A percentile compares a stretch with the other conserved stretches of the same genome.
These are phyloP conservation scores for Podiceps cristatus DNA, from an alignment of 2,113 vertebrate genomes.

Conservation along the genomic window DNA sequence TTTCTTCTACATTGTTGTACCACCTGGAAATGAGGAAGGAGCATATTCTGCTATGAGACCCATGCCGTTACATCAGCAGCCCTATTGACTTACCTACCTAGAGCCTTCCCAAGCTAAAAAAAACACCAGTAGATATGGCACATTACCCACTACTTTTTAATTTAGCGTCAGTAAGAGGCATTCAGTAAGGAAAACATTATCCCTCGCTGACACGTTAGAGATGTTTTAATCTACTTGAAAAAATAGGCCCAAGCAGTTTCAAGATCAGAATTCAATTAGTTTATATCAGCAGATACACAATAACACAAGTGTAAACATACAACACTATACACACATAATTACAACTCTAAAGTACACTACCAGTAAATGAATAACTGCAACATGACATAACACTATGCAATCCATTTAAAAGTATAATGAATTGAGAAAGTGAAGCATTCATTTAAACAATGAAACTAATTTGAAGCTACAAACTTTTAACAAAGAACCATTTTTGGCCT, in stretches of 20 bases:
- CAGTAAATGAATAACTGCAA: background rate
- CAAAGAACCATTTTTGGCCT: background rate
- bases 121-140: background rate
- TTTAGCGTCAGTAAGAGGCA: background rate
- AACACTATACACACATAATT: background rate
- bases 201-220: background rate
- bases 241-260: background rate
- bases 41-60: background rate
- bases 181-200: background rate
- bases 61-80: background rate
- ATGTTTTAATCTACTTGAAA: background rate
- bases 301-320: background rate
- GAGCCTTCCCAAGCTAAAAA: background rate
- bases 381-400: background rate
- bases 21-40: background rate
- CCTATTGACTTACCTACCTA: background rate
- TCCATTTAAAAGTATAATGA: background rate
- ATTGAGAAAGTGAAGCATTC: background rate
- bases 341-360: background rate
- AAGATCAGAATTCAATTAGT: background rate
- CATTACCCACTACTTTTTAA: background rate
- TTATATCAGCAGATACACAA: background rate
- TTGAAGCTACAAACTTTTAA: background rate
- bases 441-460: background rate
- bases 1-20: background rate